Conservation (phyloP, 2,113 vertebrate genomes). For the Neolamprologus tretocephalus region DNA sequence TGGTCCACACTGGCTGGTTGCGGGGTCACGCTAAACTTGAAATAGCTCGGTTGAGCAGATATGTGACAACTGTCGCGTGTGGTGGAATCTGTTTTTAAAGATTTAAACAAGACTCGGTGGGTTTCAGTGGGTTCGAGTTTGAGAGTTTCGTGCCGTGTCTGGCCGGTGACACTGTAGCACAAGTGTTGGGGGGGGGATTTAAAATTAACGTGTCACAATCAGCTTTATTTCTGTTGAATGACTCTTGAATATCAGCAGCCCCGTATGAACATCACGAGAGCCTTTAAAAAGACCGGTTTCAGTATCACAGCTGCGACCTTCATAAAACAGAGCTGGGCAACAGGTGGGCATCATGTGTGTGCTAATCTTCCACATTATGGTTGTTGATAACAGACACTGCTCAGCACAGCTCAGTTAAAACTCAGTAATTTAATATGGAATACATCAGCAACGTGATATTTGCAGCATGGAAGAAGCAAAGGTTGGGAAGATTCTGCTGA, state of each 20-base stretch:
- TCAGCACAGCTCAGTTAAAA: constrained; percentile 67
- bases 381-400: constrained; percentile 69
- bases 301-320: constrained; percentile 72
- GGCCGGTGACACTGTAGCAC: not conserved
- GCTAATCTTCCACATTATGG: constrained; percentile 79
- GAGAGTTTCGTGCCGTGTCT: not conserved
- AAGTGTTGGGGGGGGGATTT: not conserved
- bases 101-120: not conserved
- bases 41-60: not conserved
- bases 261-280: constrained; percentile 6
- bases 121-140: not conserved
- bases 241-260: constrained; percentile 13
- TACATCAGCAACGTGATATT: constrained; percentile 77
- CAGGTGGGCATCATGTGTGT: constrained; percentile 69
- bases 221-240: constrained; percentile 43
- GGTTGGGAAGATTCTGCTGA: constrained; percentile 69
- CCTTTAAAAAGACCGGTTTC: constrained; percentile 70
- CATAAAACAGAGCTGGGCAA: constrained; percentile 67
- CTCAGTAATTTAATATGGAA: constrained; percentile 75
- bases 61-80: not conserved
- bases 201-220: constrained; percentile 13
- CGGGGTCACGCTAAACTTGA: not conserved
- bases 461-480: constrained; percentile 69
- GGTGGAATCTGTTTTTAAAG: not conserved
- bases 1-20: not conserved